Evolutionary conservation across 2,888 invertebrate genomes (phyloP), one percentile per base, ranked within the genome.

Genomic region (Scrobipalpa costella): DNA sequence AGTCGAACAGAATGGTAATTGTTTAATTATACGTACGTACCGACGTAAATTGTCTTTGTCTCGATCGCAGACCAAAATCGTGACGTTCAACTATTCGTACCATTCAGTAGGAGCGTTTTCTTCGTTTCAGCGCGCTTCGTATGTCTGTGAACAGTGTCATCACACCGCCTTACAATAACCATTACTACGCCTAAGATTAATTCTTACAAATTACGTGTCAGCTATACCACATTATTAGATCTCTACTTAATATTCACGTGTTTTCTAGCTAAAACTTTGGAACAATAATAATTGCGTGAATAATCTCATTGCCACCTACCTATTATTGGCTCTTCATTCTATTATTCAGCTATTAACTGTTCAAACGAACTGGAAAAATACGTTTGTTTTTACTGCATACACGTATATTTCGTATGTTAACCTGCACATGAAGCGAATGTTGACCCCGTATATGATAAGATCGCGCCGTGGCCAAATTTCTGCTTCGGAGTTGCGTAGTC

Each of bases 21-120:
- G 68, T 64, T 67, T 69, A 70, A 71, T 69, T 66, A 72, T n/a
- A n/a, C n/a, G n/a, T 66, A 67, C 68, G 71, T 73, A 70, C 70
- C 68, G 7, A 38, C 52, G 61, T 49, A 68, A 72, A 63, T 62
- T 60, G 67, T 67, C 67, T 69, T 70, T 62, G 69, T 72, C 68
- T 70, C 68, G 59, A 67, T 65, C 66, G 44, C n/a, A 63, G 67
- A 66, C 68, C 68, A 71, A 75, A 64, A 70, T 71, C 68, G 66
- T 71, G 71, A 72, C 69, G 67, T 68, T 62, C 62, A 69, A 66
- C 33, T 60, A 15, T 2, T 49, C 59, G 7, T 17, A 57, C n/a
- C 55, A 55, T 34, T 38, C 38, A 19, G 34, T 9, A 38, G 19
- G n/a, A 8, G 27, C 38, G 58, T 44, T 59, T 60, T 27, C 47